These are phyloP conservation scores for Crocodylus rhombifer DNA, from an alignment of 2,797 vertebrate genomes.

Conservation along the genomic window DNA sequence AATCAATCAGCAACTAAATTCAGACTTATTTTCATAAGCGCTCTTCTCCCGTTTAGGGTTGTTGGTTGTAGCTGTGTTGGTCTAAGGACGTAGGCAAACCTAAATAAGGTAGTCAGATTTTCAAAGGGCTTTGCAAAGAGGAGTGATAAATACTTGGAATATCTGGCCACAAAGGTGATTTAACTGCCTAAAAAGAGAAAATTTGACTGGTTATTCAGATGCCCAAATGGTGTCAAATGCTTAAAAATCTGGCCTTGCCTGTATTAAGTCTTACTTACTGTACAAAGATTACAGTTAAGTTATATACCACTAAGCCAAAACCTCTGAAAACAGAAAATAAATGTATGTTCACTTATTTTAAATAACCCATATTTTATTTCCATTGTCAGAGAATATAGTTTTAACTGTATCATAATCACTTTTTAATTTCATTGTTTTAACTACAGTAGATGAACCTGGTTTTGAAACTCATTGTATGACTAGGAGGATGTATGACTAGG, in stretches of 20 bases:
- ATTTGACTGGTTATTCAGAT: background rate
- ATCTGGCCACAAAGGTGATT: background rate
- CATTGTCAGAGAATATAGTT: no score
- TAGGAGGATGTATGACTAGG: background rate
- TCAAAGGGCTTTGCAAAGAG: background rate
- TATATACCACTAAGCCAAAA: background rate
- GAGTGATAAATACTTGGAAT: background rate
- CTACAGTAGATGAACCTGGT: constrained; percentile 33
- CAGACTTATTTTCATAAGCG: background rate
- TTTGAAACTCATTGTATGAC: constrained; percentile 38
- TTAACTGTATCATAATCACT: no score
- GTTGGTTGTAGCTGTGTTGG: no score
- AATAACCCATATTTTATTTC: background rate
- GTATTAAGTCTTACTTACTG: background rate
- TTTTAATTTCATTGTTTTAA: background rate
- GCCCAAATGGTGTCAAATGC: background rate
- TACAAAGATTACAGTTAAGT: background rate
- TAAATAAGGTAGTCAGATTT: background rate
- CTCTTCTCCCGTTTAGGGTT: background rate
- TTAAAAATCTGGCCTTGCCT: background rate
- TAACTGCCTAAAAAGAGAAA: background rate
- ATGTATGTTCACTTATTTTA: background rate
- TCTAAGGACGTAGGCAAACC: background rate
- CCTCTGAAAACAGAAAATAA: background rate
- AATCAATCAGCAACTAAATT: no score